Percentiles rank a stretch among this genome's conserved stretches.
Evolutionary conservation across 2,113 vertebrate genomes (phyloP).

Genomic region (Cyprinodon tularosa): DNA sequence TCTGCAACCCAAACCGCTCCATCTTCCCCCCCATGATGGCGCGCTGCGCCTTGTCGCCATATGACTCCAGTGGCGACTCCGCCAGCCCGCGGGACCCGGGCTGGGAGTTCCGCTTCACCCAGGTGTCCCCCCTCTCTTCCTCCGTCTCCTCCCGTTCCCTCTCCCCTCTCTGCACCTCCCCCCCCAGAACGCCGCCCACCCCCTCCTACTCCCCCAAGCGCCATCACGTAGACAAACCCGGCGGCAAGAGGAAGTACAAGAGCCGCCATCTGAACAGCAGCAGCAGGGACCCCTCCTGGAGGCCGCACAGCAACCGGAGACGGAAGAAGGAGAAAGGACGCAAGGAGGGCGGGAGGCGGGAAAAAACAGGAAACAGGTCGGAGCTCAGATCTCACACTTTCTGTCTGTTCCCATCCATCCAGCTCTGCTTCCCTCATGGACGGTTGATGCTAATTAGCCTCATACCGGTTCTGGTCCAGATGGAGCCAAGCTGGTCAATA

Average conservation of each 20-base stretch:
- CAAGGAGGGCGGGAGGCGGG: conserved; percentile 3
- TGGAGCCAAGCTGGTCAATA: too few species aligned
- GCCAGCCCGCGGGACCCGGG: conserved; percentile 15
- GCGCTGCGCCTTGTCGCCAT: conserved; percentile 24
- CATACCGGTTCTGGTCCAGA: too few species aligned
- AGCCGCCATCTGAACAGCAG: conserved; percentile 70
- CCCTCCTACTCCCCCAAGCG: conserved; percentile 16
- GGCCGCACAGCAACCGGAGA: conserved; percentile 5
- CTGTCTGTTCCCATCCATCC: background rate
- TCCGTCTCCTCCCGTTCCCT: conserved; percentile 22
- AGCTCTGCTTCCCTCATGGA: too few species aligned
- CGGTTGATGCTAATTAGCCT: too few species aligned
- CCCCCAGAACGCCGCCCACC: background rate
- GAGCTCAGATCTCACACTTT: background rate
- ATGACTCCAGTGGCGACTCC: conserved; percentile 38
- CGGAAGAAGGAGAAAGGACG: background rate
- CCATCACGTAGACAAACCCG: conserved; percentile 58
- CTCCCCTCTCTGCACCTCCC: conserved; percentile 12
- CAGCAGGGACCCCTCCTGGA: conserved; percentile 48
- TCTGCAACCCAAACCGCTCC: conserved; percentile 58
- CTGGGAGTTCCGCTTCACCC: conserved; percentile 43
- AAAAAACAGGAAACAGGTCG: conserved; percentile 43
- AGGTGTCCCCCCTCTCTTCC: conserved; percentile 36
- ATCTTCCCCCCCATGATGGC: conserved; percentile 56
- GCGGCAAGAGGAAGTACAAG: conserved; percentile 76